These are phyloP conservation scores for Lissocephala sabroskyi DNA, from an alignment of 2,888 invertebrate species.

Conservation along the genomic window DNA sequence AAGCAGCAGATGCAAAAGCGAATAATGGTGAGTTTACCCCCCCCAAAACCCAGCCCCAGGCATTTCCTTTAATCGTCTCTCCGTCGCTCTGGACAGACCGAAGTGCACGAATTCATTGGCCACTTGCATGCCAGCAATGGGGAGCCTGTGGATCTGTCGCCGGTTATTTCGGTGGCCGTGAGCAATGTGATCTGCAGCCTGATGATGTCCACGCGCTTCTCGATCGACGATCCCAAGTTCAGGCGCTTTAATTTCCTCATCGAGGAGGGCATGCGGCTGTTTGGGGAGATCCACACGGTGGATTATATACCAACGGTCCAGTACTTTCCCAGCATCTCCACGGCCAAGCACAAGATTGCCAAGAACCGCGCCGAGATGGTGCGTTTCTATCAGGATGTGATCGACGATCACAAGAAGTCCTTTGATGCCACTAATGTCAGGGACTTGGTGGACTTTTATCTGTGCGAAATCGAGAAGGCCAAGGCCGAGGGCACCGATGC, in stretches of 20 bases:
- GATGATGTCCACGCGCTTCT: conserved; percentile 90
- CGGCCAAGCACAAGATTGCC: conserved; percentile 76
- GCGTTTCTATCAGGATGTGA: conserved; percentile 85
- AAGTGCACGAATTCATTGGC: conserved; percentile 83
- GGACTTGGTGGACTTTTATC: conserved; percentile 89
- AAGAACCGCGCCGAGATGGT: conserved; percentile 89
- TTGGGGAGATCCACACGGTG: conserved; percentile 86
- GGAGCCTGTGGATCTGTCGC: conserved; percentile 82
- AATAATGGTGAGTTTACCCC: conserved; percentile 80
- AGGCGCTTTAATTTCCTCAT: conserved; percentile 87
- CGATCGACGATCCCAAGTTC: conserved; percentile 84
- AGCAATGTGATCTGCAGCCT: conserved; percentile 94
- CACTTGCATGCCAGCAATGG: conserved; percentile 78
- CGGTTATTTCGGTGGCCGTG: conserved; percentile 84
- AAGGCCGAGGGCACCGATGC: conserved; percentile 82
- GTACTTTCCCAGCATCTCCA: conserved; percentile 78
- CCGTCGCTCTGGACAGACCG: conserved; percentile 74
- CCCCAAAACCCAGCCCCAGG: background rate
- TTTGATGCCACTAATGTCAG: conserved; percentile 84
- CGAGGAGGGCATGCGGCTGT: conserved; percentile 91
- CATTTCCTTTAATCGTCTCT: background rate
- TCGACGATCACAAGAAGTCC: conserved; percentile 84
- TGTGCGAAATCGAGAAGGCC: conserved; percentile 88
- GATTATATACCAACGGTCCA: conserved; percentile 87
- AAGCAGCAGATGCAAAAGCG: conserved; percentile 87